Conservation (phyloP, 2,888 invertebrate genomes). For the Scelioninae gen. 2 region DNA sequence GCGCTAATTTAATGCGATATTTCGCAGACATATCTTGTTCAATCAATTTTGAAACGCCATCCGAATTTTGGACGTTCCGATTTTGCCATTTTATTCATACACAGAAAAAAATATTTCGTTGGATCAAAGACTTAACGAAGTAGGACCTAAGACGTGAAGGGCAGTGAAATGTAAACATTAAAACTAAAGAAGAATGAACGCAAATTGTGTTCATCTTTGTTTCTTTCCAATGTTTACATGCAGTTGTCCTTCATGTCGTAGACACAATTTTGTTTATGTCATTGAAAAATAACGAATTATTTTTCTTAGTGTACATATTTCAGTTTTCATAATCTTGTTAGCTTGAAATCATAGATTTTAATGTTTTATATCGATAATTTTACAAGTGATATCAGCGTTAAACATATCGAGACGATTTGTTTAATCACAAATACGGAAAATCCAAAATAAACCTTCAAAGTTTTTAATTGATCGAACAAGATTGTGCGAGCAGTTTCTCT, state of each 20-base stretch:
- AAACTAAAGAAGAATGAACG: too few relatives aligned
- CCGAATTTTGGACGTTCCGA: neutral
- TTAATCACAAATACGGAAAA: neutral
- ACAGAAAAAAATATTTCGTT: too few relatives aligned
- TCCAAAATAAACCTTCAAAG: neutral
- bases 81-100: neutral
- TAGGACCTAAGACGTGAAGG: too few relatives aligned
- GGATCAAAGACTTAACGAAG: too few relatives aligned
- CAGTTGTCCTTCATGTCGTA: neutral
- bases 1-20: constrained; percentile 19
- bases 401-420: constrained; percentile 27
- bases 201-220: too few relatives aligned
- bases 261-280: too few relatives aligned
- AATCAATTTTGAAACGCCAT: neutral
- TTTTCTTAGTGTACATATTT: too few relatives aligned
- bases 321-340: constrained; percentile 6
- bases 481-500: constrained; percentile 9
- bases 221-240: too few relatives aligned
- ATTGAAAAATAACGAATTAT: too few relatives aligned
- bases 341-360: constrained; percentile 1
- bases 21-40: constrained; percentile 7
- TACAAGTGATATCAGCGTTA: constrained; percentile 9
- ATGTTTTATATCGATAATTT: constrained; percentile 13
- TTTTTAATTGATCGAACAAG: constrained; percentile 5
- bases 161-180: too few relatives aligned